Base-by-base conservation (phyloP, 2,797 vertebrate genomes). In the Phylloscopus collybita region DNA sequence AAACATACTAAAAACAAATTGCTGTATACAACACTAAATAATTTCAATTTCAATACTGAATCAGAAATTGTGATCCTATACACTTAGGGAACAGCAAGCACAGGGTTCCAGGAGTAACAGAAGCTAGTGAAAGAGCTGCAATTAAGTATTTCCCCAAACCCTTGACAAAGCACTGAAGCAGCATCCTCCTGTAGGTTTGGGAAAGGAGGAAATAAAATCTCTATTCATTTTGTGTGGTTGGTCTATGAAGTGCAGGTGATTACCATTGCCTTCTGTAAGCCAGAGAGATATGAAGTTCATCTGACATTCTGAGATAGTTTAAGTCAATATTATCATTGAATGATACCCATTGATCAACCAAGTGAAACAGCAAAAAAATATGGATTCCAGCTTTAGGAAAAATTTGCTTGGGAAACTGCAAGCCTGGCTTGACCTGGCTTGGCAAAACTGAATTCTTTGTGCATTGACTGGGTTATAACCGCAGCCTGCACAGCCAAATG, bases 311-410 rank as follows among this genome's bases (percentile, higher is more conserved):
- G 92, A 96, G 86, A 80, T 91, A 84, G 78, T 94, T 97, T 86
- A 90, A 93, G 97, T 97, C 96, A 94, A 76, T 97, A 96, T 96
- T 90, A 93, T 86, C 94, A 94, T 38, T 95, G 96, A 98, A 97
- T 95, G 85, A 86, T 92, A 97, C 71, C 94, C 95, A 96, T 80
- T 97, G 97, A 97, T 97, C 90, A 97, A 87, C 74, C 78, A 97
- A 97, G 88, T 94, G 94, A 97, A 96, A 94, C 91, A 94, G 88
- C 71, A 94, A 96, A 97, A 74, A 45, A 45, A 93, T 93, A 96
- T 60, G 90, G 93, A 96, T 97, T 96, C 89, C 88, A 96, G 76
- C 72, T 93, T 84, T 53, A 97, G 84, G 61, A 89, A 94, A 96
- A 88, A 93, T 42, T 95, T 29, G 47, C 89, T 70, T 71, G 93